Evolutionary conservation across 2,113 vertebrate genomes (phyloP).

Genomic region (Hemiprocne comata): DNA sequence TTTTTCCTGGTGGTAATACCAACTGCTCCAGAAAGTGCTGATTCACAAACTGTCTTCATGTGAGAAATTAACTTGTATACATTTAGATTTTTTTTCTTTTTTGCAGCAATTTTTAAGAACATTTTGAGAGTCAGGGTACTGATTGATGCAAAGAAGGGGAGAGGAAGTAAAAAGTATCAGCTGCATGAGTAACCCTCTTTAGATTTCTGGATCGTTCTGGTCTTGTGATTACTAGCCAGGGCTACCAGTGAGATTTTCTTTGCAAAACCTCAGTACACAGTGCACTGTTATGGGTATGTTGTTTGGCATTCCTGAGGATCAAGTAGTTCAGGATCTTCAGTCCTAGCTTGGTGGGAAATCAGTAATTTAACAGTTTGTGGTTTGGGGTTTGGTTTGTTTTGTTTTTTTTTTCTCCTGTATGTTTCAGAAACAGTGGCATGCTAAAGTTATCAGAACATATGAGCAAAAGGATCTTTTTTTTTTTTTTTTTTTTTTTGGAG

Average conservation of each 20-base stretch:
- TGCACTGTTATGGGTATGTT: background rate
- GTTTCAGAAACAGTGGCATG: background rate
- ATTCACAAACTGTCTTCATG: background rate
- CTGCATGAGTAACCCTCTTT: background rate
- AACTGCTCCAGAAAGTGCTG: background rate
- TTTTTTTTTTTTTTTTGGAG: background rate
- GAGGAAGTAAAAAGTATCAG: background rate
- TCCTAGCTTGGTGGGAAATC: background rate
- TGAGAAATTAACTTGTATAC: background rate
- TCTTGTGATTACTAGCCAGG: background rate
- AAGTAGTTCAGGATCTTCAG: background rate
- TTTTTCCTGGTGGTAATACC: background rate
- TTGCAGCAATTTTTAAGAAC: background rate
- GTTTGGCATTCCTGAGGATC: background rate
- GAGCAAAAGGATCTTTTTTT: background rate
- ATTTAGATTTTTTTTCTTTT: background rate
- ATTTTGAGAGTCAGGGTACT: background rate
- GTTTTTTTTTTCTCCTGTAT: background rate
- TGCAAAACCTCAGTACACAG: background rate
- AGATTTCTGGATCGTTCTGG: background rate
- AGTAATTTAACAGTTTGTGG: background rate
- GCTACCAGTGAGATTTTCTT: background rate
- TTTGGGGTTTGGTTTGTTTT: background rate
- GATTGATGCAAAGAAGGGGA: background rate
- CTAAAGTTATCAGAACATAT: background rate